These are phyloP conservation scores for Molanna angustata DNA, from an alignment of 2,888 invertebrate genomes.

Conservation along the genomic window DNA sequence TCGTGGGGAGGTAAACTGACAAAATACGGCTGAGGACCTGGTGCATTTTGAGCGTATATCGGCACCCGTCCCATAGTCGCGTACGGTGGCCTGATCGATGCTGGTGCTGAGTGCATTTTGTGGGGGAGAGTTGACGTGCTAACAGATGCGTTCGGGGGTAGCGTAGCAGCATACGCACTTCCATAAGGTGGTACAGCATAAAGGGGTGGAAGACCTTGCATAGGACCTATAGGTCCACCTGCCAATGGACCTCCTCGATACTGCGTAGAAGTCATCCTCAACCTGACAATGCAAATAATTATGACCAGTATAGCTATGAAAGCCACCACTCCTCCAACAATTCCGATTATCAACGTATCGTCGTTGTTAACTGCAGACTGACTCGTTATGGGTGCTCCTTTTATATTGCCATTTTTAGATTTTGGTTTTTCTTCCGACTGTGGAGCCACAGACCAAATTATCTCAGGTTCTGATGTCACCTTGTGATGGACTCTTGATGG, in stretches of 20 bases:
- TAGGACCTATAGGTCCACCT: conserved; percentile 55
- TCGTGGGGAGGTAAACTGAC: conserved; percentile 61
- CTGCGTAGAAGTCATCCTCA: conserved; percentile 66
- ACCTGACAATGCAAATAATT: conserved; percentile 81
- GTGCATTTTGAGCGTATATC: conserved; percentile 45
- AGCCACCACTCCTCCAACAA: conserved; percentile 88
- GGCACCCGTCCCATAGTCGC: conserved; percentile 62
- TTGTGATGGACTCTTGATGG: conserved; percentile 57
- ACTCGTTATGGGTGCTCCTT: conserved; percentile 56
- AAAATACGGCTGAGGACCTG: conserved; percentile 54
- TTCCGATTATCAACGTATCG: conserved; percentile 92
- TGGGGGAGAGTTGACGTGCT: conserved; percentile 67
- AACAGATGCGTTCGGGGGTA: conserved; percentile 55
- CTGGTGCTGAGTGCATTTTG: conserved; percentile 57
- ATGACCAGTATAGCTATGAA: conserved; percentile 87
- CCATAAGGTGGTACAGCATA: conserved; percentile 60
- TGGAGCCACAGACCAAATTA: conserved; percentile 86
- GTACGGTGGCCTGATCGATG: conserved; percentile 56
- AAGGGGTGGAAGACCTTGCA: conserved; percentile 54
- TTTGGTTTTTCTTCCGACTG: conserved; percentile 59
- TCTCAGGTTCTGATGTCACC: conserved; percentile 76
- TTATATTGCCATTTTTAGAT: conserved; percentile 55
- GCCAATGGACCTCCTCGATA: conserved; percentile 69
- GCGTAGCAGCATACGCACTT: conserved; percentile 50
- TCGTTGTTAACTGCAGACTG: conserved; percentile 72